These are phyloP conservation scores for Ceratotherium simum DNA, from an alignment of 2,113 vertebrate species.

Conservation along the genomic window DNA sequence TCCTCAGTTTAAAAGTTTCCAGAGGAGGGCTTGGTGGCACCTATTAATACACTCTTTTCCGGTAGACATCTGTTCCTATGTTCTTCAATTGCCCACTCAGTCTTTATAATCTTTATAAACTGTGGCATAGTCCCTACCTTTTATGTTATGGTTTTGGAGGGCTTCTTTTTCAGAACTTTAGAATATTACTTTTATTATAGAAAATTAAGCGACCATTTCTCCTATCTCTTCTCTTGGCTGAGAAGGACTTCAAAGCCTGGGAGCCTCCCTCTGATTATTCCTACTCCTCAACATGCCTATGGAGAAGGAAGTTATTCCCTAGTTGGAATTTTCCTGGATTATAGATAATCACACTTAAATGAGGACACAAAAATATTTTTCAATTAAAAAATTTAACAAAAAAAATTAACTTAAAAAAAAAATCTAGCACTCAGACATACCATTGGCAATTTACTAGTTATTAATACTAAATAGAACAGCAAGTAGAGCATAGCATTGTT, in stretches of 20 bases:
- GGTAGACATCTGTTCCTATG: not conserved
- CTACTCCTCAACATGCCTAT: not conserved
- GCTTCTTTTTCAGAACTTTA: not conserved
- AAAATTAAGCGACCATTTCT: not conserved
- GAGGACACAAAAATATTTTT: not conserved
- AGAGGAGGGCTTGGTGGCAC: not conserved
- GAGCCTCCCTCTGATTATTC: not conserved
- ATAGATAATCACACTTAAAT: not conserved
- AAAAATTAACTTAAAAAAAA: not conserved
- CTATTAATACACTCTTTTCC: not conserved
- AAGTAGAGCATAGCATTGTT: not conserved
- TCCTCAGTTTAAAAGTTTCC: not conserved
- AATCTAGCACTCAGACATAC: not conserved
- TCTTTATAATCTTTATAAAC: not conserved
- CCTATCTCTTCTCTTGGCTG: not conserved
- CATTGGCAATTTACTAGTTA: not conserved
- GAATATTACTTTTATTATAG: not conserved
- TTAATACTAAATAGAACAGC: not conserved
- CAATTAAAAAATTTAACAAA: not conserved
- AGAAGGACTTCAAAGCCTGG: not conserved
- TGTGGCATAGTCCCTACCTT: not conserved
- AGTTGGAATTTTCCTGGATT: not conserved
- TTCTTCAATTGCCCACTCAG: not conserved
- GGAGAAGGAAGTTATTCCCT: not conserved
- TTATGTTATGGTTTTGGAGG: not conserved